A percentile compares a stretch with the other conserved stretches of the same genome.
Evolutionary conservation across 2,888 invertebrate species (phyloP).

Genomic region (Ptilodon capucinus): DNA sequence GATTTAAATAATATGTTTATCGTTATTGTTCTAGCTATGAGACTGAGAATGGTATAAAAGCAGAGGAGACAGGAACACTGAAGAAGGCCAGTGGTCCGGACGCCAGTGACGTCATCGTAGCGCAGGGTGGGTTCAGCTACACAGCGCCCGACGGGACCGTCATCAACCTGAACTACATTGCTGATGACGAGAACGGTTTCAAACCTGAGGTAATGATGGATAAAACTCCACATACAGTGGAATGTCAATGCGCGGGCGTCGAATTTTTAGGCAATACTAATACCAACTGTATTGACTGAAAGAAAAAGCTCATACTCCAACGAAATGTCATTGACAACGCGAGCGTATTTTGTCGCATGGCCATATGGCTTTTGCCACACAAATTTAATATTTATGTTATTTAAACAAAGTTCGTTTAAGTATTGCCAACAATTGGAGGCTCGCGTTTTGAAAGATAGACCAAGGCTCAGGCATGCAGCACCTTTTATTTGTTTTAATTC

Average conservation of each 20-base stretch:
- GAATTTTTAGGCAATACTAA: too few relatives aligned
- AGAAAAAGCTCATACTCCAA: too few relatives aligned
- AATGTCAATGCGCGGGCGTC: not conserved
- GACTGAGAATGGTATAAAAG: constrained; percentile 91
- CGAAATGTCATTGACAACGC: too few relatives aligned
- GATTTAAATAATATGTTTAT: not conserved
- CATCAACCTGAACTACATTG: constrained; percentile 86
- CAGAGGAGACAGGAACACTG: constrained; percentile 89
- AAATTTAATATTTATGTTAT: too few relatives aligned
- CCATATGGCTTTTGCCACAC: too few relatives aligned
- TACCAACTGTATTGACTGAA: too few relatives aligned
- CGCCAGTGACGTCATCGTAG: constrained; percentile 85
- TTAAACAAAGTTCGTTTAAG: too few relatives aligned
- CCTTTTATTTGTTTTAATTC: too few relatives aligned
- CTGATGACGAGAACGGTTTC: constrained; percentile 88
- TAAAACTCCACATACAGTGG: not conserved
- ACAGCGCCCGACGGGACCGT: constrained; percentile 88
- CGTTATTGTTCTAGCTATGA: constrained; percentile 84
- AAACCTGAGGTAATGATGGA: constrained; percentile 61
- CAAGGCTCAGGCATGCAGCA: too few relatives aligned
- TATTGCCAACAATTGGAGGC: too few relatives aligned
- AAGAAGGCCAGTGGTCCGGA: constrained; percentile 88
- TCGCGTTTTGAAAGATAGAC: too few relatives aligned
- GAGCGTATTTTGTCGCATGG: too few relatives aligned
- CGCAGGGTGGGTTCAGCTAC: constrained; percentile 86